Evolutionary conservation across 1,140 invertebrate species (phyloP).

Genomic region (Hermetia illucens): DNA sequence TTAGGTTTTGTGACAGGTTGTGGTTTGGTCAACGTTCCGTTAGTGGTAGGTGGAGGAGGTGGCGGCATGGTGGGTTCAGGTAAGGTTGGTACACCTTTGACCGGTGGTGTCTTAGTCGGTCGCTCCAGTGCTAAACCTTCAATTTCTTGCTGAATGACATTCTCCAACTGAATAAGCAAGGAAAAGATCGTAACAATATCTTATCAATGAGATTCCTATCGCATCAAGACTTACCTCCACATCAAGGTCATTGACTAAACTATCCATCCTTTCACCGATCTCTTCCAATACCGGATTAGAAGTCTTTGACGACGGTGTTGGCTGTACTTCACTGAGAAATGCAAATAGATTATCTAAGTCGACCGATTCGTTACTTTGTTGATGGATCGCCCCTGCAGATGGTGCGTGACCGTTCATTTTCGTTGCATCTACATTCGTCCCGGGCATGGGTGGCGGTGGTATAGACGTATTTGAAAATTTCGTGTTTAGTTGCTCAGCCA

Average conservation of each 20-base stretch:
- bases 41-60: slow-evolving; percentile 34
- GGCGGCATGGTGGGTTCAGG: slow-evolving; percentile 62
- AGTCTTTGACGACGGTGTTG: slow-evolving; percentile 9
- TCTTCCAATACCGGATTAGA: slow-evolving; percentile 60
- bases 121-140: slow-evolving; percentile 29
- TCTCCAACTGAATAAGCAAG: slow-evolving; percentile 30
- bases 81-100: slow-evolving; percentile 40
- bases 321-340: slow-evolving; percentile 72
- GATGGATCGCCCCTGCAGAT: slow-evolving; percentile 5
- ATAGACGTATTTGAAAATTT: slow-evolving; percentile 38
- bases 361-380: slow-evolving; percentile 50
- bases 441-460: slow-evolving; percentile 7
- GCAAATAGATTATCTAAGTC: slow-evolving; percentile 89
- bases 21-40: slow-evolving; percentile 19
- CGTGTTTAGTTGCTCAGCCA: slow-evolving; percentile 60
- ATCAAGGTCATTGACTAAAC: slow-evolving; percentile 64
- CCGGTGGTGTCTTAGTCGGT: slow-evolving; percentile 15
- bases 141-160: slow-evolving; percentile 33
- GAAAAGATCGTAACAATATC: not conserved
- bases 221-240: slow-evolving; percentile 40
- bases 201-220: slow-evolving; percentile 3
- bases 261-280: slow-evolving; percentile 70
- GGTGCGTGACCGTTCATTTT: slow-evolving; percentile 2
- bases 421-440: not conserved
- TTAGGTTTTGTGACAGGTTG: slow-evolving; percentile 24